These are phyloP conservation scores for Nothocercus nigrocapillus DNA, from an alignment of 2,113 vertebrate genomes.

Conservation along the genomic window DNA sequence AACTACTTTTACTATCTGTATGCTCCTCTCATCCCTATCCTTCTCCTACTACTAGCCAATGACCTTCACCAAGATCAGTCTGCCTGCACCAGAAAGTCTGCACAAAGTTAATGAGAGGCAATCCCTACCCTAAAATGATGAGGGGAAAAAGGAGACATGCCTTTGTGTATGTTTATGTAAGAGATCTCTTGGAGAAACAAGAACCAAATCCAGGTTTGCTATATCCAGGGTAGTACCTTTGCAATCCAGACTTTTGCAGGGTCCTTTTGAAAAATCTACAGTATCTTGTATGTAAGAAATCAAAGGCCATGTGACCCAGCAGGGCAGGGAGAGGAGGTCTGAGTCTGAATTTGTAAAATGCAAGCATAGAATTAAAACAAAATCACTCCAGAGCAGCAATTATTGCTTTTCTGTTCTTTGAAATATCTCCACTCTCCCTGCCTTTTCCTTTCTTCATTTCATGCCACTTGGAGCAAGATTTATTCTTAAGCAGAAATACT, in stretches of 20 bases:
- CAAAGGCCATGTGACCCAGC: not conserved
- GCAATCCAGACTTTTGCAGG: not conserved
- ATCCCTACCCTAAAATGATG: not conserved
- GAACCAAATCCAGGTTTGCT: not conserved
- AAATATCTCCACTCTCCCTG: constrained; percentile 21
- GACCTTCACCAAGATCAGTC: not conserved
- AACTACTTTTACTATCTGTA: not conserved
- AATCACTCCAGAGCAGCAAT: not conserved
- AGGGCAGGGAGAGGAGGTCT: not conserved
- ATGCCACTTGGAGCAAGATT: constrained; percentile 55
- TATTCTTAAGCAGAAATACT: constrained; percentile 34
- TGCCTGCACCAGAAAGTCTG: not conserved
- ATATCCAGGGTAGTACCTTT: not conserved
- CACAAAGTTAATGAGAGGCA: not conserved
- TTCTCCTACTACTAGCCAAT: not conserved
- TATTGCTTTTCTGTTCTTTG: not conserved
- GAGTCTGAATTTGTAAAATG: not conserved
- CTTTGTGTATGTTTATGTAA: not conserved
- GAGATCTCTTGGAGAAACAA: not conserved
- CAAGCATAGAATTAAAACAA: constrained; percentile 43
- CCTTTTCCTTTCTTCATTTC: constrained; percentile 40
- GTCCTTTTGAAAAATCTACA: not conserved
- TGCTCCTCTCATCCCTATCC: not conserved
- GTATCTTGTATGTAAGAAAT: not conserved
- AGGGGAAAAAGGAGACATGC: rapidly evolving